Evolutionary conservation across 2,113 vertebrate genomes (phyloP), one percentile per base, ranked within the genome.

Genomic region (Semnopithecus entellus): DNA sequence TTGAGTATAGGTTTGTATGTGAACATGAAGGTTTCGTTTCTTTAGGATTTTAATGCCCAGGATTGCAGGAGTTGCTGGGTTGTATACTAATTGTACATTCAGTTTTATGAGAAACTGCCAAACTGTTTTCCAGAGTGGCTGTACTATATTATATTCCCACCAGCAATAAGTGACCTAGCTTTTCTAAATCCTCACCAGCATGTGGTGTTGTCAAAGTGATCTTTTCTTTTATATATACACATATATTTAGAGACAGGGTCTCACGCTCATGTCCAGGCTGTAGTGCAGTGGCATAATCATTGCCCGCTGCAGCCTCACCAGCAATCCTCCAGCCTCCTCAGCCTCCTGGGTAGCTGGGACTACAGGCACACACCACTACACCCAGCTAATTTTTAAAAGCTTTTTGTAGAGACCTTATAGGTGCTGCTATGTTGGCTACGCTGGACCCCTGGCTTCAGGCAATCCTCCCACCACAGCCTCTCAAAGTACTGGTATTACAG

Each of bases 51-150:
- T 30, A 25, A 84, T 1, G 13, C 23, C 48, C 45, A 85, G 35
- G 38, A 30, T 5, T 40, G 48, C 57, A 32, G 13, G 6, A 11
- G 16, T 40, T 22, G 22, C 40, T 22, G 11, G 50, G 20, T 3
- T 61, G 9, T 11, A 48, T 0, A 22, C 43, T 13, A 50, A n/a
- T 2, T 8, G 8, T 3, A 23, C 1, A 6, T 25, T 52, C 16
- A 11, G 9, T 27, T 86, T 64, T 38, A 5, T 2, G 48, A 82
- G 18, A 52, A 64, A 66, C 45, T 13, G 55, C 32, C 43, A 3
- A 18, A 30, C 30, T 48, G 7, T 32, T 50, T 82, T 45, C 45
- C 78, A 64, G n/a, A 70, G 84, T 16, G 7, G 23, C 76, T 17
- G 9, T 9, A 20, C 8, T 13, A 13, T 11, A 8, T 43, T 10